Conservation (phyloP, 35 echinoderm and acorn worm species). For the Heliocidaris tuberculata region DNA sequence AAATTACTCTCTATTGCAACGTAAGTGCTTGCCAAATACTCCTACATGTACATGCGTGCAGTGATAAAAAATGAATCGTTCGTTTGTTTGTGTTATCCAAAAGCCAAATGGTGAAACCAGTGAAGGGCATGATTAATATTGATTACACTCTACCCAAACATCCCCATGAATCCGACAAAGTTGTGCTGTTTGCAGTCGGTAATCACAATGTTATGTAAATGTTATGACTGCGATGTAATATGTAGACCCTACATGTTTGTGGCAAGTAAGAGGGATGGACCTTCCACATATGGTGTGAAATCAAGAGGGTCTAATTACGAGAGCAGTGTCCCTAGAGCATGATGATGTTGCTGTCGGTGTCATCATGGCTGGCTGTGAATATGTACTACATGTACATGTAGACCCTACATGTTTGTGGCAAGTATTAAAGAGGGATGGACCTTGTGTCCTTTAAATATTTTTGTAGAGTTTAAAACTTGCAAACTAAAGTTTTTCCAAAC, state of each 20-base stretch:
- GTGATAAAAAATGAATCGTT: neutral
- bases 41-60: neutral
- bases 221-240: neutral
- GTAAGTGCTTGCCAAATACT: neutral
- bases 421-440: no score
- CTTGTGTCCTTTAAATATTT: no score
- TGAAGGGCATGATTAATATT: neutral
- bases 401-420: no score
- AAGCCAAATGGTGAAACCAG: neutral
- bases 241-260: neutral
- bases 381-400: no score
- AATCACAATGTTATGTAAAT: neutral
- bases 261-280: no score
- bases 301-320: no score
- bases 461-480: no score
- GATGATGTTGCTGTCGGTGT: no score
- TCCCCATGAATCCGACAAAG: neutral
- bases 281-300: no score
- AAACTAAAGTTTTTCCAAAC: no score
- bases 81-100: neutral
- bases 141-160: neutral
- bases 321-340: no score
- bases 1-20: slow-evolving; percentile 2
- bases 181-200: neutral
- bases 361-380: no score